These are phyloP conservation scores for Tyrannus savana DNA, from an alignment of 2,113 vertebrate genomes.

Conservation along the genomic window DNA sequence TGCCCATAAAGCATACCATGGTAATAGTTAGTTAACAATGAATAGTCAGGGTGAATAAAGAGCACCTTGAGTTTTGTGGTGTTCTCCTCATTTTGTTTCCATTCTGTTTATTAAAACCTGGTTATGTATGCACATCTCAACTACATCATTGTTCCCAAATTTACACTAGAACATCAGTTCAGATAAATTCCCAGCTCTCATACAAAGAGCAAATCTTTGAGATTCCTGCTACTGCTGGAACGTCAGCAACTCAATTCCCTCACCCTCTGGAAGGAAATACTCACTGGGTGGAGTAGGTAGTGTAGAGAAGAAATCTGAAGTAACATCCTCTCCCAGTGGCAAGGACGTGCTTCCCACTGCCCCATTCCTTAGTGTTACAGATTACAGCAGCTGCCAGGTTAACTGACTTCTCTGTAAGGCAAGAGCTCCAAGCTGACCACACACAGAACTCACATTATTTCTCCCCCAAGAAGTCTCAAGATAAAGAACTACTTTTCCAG, in stretches of 20 bases:
- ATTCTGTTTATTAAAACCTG: neutral
- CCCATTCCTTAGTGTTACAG: neutral
- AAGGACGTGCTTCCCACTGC: neutral
- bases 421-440: neutral
- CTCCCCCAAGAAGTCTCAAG: neutral
- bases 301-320: neutral
- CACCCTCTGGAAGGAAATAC: neutral
- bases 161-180: neutral
- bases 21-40: neutral
- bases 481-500: neutral
- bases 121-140: neutral
- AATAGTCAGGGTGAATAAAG: neutral
- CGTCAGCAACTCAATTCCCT: neutral
- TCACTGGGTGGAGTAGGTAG: neutral
- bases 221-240: neutral
- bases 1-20: neutral
- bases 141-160: neutral
- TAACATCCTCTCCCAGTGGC: neutral
- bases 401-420: neutral
- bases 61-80: neutral
- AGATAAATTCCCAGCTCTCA: neutral
- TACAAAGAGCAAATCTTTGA: neutral
- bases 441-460: neutral
- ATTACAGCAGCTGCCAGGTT: neutral
- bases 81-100: neutral